Evolutionary conservation across 2,888 invertebrate species (phyloP), one percentile per base, ranked within the genome.

Genomic region (Caenorhabditis sulstoni): DNA sequence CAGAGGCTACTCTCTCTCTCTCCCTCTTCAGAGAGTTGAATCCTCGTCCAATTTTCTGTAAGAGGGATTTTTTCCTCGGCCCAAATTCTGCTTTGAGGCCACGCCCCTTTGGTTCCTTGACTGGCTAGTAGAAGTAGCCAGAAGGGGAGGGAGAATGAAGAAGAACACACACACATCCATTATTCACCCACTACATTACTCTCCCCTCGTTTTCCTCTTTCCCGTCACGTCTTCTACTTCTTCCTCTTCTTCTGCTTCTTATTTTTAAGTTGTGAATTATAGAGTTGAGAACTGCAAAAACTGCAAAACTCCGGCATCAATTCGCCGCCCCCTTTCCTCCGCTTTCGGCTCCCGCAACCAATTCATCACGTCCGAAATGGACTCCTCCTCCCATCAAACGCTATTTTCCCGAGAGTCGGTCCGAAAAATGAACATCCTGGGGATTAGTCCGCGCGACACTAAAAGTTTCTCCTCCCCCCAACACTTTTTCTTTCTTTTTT

Each of bases 101-200:
- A 2, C 41, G 11, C 41, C 41, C 14, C 14, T 41, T 41, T 41
- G 11, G 37, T 37, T 37, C 5, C 5, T 37, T 11, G 9, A 20
- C 49, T 49, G 49, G 49, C 16, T 22, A 49, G 49, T 44, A 7
- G 41, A 41, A 41, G 41, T 41, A 14, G 14, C 7, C 41, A n/a
- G n/a, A n/a, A n/a, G n/a, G n/a, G n/a, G n/a, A 14, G 16, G 8
- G 16, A 16, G n/a, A 18, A 16, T 5, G n/a, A 47, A 29, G 39
- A 12, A 55, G 18, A 35, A 49, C 8, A 44, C 39, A 14, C 47
- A 53, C 11, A 7, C 53, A 66, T 66, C 55, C 55, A 66, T 66
- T 66, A 66, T 66, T 66, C 37, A 66, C 47, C 29, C 55, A 66
- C 66, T 66, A 66, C 66, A 66, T 55, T 66, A 55, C 66, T 66